These are phyloP conservation scores for Podotricha telesiphe DNA, from an alignment of 2,888 invertebrate genomes.

Conservation along the genomic window DNA sequence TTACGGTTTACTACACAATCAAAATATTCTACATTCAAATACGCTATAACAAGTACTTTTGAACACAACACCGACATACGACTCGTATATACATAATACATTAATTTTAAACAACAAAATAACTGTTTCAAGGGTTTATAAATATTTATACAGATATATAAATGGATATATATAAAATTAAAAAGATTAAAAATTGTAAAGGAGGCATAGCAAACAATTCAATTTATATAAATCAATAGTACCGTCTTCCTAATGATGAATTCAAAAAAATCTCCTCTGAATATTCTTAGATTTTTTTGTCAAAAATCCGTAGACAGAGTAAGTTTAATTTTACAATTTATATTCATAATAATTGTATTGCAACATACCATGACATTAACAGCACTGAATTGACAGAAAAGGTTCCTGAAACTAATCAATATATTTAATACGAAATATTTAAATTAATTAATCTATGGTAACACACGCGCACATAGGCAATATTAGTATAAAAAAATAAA, in stretches of 20 bases:
- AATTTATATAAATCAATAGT: background rate
- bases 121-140: no score
- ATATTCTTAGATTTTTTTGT: background rate
- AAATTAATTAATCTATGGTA: background rate
- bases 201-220: background rate
- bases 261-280: background rate
- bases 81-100: no score
- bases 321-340: background rate
- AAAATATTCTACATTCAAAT: no score
- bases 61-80: no score
- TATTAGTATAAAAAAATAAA: constrained; percentile 5
- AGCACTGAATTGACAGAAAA: constrained; percentile 7
- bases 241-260: constrained; percentile 15
- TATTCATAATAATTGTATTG: background rate
- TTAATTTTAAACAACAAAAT: no score
- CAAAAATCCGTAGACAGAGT: background rate
- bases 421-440: background rate
- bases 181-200: background rate
- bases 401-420: constrained; percentile 3
- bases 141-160: no score
- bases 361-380: constrained; percentile 8
- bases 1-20: no score
- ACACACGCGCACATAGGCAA: constrained; percentile 6
- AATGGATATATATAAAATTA: background rate
- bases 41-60: no score